A percentile compares a stretch with the other conserved stretches of the same genome.
Evolutionary conservation across 2,113 vertebrate species (phyloP).

Genomic region (Tympanuchus pallidicinctus): DNA sequence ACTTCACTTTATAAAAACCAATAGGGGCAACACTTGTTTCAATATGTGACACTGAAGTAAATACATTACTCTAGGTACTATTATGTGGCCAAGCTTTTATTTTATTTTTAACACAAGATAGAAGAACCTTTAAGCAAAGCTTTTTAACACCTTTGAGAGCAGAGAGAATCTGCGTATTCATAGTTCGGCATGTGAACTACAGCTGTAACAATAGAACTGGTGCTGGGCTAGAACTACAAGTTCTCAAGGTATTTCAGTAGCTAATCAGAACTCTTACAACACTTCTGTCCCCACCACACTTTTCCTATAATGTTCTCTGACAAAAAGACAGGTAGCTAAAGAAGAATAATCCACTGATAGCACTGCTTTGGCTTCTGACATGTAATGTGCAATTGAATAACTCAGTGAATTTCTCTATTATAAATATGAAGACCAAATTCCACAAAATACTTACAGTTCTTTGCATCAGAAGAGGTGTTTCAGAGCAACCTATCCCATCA

Average conservation of each 20-base stretch:
- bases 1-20: not conserved
- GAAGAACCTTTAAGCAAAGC: not conserved
- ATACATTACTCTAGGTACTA: not conserved
- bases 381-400: not conserved
- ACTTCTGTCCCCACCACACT: not conserved
- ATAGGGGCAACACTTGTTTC: not conserved
- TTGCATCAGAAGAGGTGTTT: slow-evolving; percentile 88
- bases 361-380: not conserved
- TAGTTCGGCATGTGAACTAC: not conserved
- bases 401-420: not conserved
- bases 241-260: not conserved
- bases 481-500: slow-evolving; percentile 88
- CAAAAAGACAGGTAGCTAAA: not conserved
- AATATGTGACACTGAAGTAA: not conserved
- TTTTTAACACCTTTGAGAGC: not conserved
- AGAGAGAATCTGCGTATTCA: not conserved
- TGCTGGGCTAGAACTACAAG: not conserved
- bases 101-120: not conserved
- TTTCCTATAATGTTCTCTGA: not conserved
- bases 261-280: not conserved
- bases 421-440: not conserved
- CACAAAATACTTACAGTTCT: slow-evolving; percentile 88
- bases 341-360: not conserved
- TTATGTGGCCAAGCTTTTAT: not conserved
- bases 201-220: not conserved